Evolutionary conservation across 2,113 vertebrate species (phyloP), one percentile per base, ranked within the genome.

Genomic region (Danionella cerebrum): DNA sequence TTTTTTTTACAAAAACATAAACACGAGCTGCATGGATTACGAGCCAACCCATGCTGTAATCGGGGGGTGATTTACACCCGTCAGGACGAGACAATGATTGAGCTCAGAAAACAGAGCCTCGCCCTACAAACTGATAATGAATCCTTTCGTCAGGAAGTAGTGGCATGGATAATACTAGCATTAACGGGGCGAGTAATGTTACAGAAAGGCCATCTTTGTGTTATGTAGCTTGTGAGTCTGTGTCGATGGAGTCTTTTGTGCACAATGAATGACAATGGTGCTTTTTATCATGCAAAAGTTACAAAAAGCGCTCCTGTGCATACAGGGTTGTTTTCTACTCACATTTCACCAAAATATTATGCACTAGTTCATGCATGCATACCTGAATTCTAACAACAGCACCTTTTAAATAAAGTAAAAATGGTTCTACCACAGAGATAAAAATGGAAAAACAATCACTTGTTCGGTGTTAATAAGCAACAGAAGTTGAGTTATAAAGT

Each of bases 1-100:
- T 85, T 86, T 82, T 25, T 13, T 72, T 41, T 33, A 1, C 29
- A 84, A 84, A 81, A 80, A 85, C 75, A 84, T 87, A 82, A 86
- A 86, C 84, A 81, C 62, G 71, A 41, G 58, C 75, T 66, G 67
- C 72, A 74, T 71, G 84, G 85, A 85, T 86, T 86, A 87, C 67
- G 70, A 60, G 67, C 75, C 79, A 80, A 76, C 80, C 76, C 38
- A 77, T 81, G 65, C 66, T 82, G 78, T 85, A 84, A 85, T 85
- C 84, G 82, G 54, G 62, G 84, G 84, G 85, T 12, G 85, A 87
- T 88, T 89, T 88, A 73, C 72, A 67, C 77, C 76, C 71, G 52
- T 39, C 65, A 64, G 75, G 70, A 18, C 11, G 65, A 76, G 75
- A 87, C 82, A 87, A 84, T 87, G 79, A 70, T 81, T 73, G 67